Evolutionary conservation across 2,113 vertebrate species (phyloP).

Genomic region (Panurus biarmicus): DNA sequence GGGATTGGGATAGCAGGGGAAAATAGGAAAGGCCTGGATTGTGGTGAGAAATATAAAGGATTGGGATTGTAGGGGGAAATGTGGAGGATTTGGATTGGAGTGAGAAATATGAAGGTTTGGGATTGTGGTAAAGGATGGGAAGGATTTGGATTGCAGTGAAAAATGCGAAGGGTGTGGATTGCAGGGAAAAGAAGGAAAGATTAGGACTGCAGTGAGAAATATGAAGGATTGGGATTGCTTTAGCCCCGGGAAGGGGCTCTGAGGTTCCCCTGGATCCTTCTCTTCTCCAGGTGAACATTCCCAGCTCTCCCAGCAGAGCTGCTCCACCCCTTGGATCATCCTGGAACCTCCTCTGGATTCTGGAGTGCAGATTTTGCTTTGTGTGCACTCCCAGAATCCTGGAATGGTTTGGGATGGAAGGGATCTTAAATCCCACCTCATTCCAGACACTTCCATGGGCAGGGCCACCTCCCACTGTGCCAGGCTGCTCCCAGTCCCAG

Average conservation of each 20-base stretch:
- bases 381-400: background rate
- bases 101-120: background rate
- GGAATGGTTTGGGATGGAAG: background rate
- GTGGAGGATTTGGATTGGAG: too few species aligned
- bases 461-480: background rate
- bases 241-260: background rate
- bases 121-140: background rate
- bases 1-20: background rate
- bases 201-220: background rate
- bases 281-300: background rate
- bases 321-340: background rate
- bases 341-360: background rate
- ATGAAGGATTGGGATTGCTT: background rate
- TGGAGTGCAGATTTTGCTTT: background rate
- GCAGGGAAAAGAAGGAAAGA: background rate
- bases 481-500: background rate
- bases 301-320: background rate
- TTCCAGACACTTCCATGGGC: background rate
- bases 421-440: background rate
- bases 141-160: background rate
- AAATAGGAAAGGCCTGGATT: background rate
- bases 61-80: too few species aligned
- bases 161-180: background rate
- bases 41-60: background rate
- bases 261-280: background rate